A percentile compares a stretch with the other conserved stretches of the same genome.
phyloP scores from a whole-genome alignment of 2,113 vertebrate genomes.

The Tylochromis polylepis region DNA sequence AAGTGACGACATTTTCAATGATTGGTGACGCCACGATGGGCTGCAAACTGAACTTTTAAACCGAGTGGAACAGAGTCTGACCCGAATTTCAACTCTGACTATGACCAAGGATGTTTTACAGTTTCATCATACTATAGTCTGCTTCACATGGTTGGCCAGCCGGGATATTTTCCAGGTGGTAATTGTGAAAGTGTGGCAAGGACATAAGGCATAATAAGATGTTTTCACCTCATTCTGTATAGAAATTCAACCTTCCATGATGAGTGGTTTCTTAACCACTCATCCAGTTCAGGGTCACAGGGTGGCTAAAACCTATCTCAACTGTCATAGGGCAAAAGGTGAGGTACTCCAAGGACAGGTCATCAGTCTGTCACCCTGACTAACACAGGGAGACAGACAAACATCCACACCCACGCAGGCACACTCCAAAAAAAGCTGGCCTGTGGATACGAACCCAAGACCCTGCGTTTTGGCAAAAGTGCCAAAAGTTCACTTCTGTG shows the following conservation, averaged over 20 bases:
- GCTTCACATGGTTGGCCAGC: not conserved
- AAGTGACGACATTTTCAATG: slow-evolving; percentile 22
- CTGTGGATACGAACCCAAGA: not conserved
- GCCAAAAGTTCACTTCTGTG: not conserved
- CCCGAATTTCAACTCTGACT: slow-evolving; percentile 29
- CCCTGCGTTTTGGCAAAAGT: not conserved
- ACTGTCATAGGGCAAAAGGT: not conserved
- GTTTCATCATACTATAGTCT: not conserved
- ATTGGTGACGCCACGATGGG: not conserved
- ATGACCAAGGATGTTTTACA: slow-evolving; percentile 3
- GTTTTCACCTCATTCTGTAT: not conserved
- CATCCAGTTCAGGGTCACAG: not conserved
- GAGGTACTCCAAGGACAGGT: not conserved
- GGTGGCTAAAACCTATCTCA: not conserved
- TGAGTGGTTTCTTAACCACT: not conserved
- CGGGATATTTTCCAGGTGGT: not conserved
- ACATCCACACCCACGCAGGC: not conserved
- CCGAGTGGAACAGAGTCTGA: not conserved
- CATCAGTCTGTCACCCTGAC: not conserved
- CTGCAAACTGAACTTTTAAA: slow-evolving; percentile 32
- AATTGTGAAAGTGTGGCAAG: not conserved
- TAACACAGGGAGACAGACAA: not conserved
- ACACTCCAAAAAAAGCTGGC: not conserved
- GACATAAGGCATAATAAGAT: not conserved
- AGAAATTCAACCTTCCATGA: not conserved